Percentiles rank a stretch among this genome's conserved stretches.
Conservation (phyloP, 2,113 vertebrate species). For the Dinomys branickii region DNA sequence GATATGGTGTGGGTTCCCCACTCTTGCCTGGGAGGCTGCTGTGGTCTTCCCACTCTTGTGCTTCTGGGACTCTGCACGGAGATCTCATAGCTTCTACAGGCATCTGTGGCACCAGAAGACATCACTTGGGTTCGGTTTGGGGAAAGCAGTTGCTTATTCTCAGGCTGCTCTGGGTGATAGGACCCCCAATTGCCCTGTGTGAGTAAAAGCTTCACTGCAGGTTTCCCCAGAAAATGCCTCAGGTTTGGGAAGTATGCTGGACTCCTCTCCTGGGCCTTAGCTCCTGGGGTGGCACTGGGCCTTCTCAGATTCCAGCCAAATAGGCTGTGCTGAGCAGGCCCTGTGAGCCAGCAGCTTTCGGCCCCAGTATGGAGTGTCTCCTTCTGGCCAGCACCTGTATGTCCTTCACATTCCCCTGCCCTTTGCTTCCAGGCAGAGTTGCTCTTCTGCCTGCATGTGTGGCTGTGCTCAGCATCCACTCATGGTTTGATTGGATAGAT, state of each 20-base stretch:
- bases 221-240: neutral
- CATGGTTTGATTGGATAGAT: neutral
- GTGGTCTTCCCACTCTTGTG: accelerated
- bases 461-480: neutral
- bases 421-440: neutral
- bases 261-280: neutral
- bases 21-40: neutral
- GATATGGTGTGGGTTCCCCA: neutral
- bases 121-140: neutral
- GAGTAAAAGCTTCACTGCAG: neutral
- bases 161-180: too few species aligned
- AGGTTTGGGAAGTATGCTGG: neutral
- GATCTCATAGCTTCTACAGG: neutral
- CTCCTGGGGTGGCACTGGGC: neutral
- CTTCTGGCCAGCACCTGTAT: neutral
- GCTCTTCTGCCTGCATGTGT: too few species aligned
- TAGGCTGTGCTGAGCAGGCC: neutral
- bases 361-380: neutral
- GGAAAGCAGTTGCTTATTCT: neutral
- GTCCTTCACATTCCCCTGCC: neutral
- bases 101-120: neutral
- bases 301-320: neutral
- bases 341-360: neutral
- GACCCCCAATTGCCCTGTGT: accelerated
- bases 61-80: neutral